Conservation (phyloP, 2,797 vertebrate genomes). For the Acanthurus lineatus region DNA sequence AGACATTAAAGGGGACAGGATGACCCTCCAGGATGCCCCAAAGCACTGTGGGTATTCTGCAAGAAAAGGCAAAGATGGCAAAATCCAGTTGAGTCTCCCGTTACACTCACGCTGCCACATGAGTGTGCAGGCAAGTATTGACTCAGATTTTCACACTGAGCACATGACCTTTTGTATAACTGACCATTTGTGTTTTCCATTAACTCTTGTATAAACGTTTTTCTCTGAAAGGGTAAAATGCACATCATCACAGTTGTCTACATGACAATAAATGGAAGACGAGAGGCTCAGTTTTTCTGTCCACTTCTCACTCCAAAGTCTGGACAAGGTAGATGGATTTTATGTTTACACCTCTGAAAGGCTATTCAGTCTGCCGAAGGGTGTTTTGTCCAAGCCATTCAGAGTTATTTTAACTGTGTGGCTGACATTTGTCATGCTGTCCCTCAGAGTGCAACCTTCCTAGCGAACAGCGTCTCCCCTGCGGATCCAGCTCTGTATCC, state of each 20-base stretch:
- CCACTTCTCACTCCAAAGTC: conserved; percentile 52
- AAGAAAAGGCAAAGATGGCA: conserved; percentile 69
- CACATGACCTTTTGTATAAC: conserved; percentile 66
- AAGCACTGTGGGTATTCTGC: conserved; percentile 83
- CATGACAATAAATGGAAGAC: conserved; percentile 59
- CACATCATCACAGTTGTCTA: conserved; percentile 76
- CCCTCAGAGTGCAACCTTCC: conserved; percentile 83
- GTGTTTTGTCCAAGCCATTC: conserved; percentile 53
- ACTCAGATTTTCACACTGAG: conserved; percentile 55
- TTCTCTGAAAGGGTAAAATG: conserved; percentile 72
- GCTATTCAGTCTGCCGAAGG: conserved; percentile 48
- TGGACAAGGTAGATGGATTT: conserved; percentile 72
- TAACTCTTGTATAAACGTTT: conserved; percentile 50
- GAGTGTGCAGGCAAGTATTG: conserved; percentile 81
- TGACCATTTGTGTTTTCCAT: conserved; percentile 48
- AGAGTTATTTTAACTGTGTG: conserved; percentile 63
- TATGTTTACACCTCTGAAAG: conserved; percentile 48
- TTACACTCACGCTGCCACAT: conserved; percentile 80
- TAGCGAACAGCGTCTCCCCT: conserved; percentile 80
- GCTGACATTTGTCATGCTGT: conserved; percentile 72
- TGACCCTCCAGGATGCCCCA: conserved; percentile 70
- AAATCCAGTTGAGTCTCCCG: conserved; percentile 73
- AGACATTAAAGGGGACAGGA: conserved; percentile 70
- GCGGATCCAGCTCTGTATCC: conserved; percentile 71
- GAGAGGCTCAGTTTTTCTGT: conserved; percentile 77